Base-by-base conservation (phyloP, 2,797 vertebrate species). In the Amblyopsis hoosieri region DNA sequence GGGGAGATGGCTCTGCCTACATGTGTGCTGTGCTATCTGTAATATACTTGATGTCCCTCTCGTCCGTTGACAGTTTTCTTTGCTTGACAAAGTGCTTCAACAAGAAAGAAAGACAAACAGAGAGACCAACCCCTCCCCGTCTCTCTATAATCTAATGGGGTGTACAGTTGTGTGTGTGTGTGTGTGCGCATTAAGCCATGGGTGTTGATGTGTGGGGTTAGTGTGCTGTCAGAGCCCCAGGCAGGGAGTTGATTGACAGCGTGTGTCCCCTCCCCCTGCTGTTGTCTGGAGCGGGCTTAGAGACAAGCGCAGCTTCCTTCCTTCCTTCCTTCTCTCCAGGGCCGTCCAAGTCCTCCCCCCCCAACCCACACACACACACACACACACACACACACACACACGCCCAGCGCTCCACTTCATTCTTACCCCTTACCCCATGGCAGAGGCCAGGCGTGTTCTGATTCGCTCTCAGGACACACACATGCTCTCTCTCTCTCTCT, bases 271-370 rank as follows among this genome's bases (percentile, higher is more conserved):
- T 62, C 52, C 59, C 62, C 46, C 45, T 58, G 58, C 53, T 63
- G 23, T 9, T 7, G 37, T 42, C 37, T 64, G 69, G 33, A 66
- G 53, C 55, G 37, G 48, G 66, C 57, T 19, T n/a, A 60, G 54
- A 80, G 68, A 85, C 74, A 78, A 75, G 80, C 74, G 78, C 71
- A 82, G 74, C 82, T 72, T 81, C 81, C 77, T 82, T 69, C 37
- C 77, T 82, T 69, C 37, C 37, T 9, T 9, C 37, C 37, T 2
- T 9, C 37, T 2, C 1, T 81, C 45, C 58, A 59, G 73, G 82
- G 78, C 85, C 77, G 74, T 49, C 37, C 62, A 54, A 81, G 80
- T 87, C 77, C 81, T 54, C 23, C 23, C 23, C 23, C 3, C 23
- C 23, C 23, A 3, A 3, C 19, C 2, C 19, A 23, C 71, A 62